Conservation (phyloP, 2,888 invertebrate species). For the Ischnura elegans region DNA sequence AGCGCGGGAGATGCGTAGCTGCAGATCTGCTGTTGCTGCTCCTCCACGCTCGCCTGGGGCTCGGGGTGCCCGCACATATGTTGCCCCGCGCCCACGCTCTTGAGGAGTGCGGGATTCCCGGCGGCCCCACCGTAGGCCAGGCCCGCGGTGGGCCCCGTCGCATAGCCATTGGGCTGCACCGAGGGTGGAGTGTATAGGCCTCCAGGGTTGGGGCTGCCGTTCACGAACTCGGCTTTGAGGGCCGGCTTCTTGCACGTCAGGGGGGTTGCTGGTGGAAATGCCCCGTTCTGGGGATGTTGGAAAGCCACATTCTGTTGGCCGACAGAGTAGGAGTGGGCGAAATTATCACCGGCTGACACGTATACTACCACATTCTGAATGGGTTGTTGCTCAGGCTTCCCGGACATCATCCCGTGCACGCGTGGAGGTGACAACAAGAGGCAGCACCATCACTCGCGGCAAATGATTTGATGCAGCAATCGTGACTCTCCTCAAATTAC, state of each 20-base stretch:
- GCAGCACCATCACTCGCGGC: constrained; percentile 85
- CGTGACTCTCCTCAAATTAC: constrained; percentile 40
- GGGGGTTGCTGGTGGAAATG: constrained; percentile 65
- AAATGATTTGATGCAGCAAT: constrained; percentile 47
- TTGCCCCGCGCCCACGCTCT: constrained; percentile 38
- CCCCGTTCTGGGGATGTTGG: constrained; percentile 64
- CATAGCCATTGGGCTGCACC: constrained; percentile 70
- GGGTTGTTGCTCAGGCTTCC: constrained; percentile 87
- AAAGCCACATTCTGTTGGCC: constrained; percentile 77
- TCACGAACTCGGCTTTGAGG: constrained; percentile 66
- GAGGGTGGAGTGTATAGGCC: constrained; percentile 75
- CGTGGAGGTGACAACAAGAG: constrained; percentile 73
- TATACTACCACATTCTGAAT: constrained; percentile 82
- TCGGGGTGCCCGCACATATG: constrained; percentile 46
- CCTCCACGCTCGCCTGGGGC: not conserved
- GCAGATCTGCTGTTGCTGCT: constrained; percentile 14
- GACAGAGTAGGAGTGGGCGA: constrained; percentile 78
- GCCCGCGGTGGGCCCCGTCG: constrained; percentile 69
- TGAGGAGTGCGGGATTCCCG: not conserved
- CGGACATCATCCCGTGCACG: constrained; percentile 84
- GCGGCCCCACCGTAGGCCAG: constrained; percentile 1
- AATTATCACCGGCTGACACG: constrained; percentile 80
- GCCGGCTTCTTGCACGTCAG: constrained; percentile 59
- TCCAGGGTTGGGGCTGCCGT: constrained; percentile 77
- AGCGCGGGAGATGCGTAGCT: constrained; percentile 25